phyloP scores from a whole-genome alignment of 1,140 invertebrate species.

The Hetaerina americana region DNA sequence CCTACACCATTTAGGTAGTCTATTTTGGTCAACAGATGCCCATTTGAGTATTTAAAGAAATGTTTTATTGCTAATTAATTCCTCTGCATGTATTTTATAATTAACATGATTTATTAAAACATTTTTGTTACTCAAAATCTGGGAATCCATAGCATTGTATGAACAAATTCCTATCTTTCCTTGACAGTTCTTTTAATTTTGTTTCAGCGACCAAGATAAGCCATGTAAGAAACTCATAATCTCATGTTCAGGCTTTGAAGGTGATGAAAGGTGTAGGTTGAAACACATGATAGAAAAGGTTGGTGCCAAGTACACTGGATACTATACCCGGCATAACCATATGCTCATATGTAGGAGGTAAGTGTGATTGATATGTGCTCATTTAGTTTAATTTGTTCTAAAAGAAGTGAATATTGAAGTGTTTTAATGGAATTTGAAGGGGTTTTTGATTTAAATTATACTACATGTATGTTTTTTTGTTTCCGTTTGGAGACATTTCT shows the following conservation, averaged over 20 bases:
- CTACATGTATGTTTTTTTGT: too few species aligned
- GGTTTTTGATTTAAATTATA: too few species aligned
- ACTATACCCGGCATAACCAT: slow-evolving; percentile 40
- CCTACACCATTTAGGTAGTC: slow-evolving; percentile 61
- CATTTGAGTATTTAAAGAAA: too few species aligned
- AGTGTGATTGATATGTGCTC: slow-evolving; percentile 12
- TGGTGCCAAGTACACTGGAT: slow-evolving; percentile 66
- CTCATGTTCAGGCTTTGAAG: slow-evolving; percentile 72
- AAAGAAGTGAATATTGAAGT: background rate
- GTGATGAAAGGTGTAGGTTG: slow-evolving; percentile 65
- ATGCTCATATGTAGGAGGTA: slow-evolving; percentile 42
- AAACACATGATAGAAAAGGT: slow-evolving; percentile 69
- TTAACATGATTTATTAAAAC: too few species aligned
- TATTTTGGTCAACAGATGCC: too few species aligned
- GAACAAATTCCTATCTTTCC: slow-evolving; percentile 88
- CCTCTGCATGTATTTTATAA: too few species aligned
- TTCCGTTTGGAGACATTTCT: slow-evolving; percentile 8
- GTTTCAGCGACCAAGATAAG: slow-evolving; percentile 32
- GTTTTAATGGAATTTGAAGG: too few species aligned
- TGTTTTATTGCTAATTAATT: background rate
- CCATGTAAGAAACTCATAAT: slow-evolving; percentile 50
- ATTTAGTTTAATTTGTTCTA: background rate
- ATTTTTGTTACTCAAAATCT: too few species aligned
- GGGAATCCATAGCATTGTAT: slow-evolving; percentile 75
- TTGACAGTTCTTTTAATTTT: slow-evolving; percentile 49